Base-by-base conservation (phyloP, 2,888 invertebrate species). In the Brenthis hecate region DNA sequence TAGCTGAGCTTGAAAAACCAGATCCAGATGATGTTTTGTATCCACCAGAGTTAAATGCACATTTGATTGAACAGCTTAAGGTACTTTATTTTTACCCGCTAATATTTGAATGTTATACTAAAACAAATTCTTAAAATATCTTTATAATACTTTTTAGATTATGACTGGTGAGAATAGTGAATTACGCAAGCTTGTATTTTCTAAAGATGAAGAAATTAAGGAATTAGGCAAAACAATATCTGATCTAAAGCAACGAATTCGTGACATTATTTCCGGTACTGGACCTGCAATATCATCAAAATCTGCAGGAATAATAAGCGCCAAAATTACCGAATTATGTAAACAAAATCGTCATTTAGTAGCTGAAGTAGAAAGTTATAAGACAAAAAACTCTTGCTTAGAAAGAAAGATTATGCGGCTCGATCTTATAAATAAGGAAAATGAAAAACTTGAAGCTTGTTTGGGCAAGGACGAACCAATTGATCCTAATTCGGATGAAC, bases 251-350 rank as follows among this genome's bases (percentile, higher is more conserved):
- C 86, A 87, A 73, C 84, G 93, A 48, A 88, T 94, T n/a, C 88
- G 93, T 47, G 93, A 93, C 71, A 91, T 93, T 1, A 92, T 94
- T 74, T 88, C 90, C 13, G 87, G 88, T 0, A 79, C 85, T 4
- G 90, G 92, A 0, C 90, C 93, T 1, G 89, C 89, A 1, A 91
- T 92, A 72, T 91, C 92, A 8, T 86, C 91, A 2, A 89, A 93
- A 76, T 90, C 94, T 1, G 92, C 92, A 6, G 94, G 94, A 43
- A 79, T 94, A 11, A 94, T 94, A 1, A 94, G 94, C 55, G 89
- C 93, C n/a, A 95, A 95, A 86, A 94, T 96, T 69, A 93, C 95
- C 0, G 95, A 95, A 66, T 85, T 96, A 6, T 95, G 94, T 76
- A 95, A 95, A 81, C 95, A 94, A 79, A 94, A 95, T 62, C 86